Conservation (phyloP, 2,797 vertebrate species). For the Hydrolagus colliei region DNA sequence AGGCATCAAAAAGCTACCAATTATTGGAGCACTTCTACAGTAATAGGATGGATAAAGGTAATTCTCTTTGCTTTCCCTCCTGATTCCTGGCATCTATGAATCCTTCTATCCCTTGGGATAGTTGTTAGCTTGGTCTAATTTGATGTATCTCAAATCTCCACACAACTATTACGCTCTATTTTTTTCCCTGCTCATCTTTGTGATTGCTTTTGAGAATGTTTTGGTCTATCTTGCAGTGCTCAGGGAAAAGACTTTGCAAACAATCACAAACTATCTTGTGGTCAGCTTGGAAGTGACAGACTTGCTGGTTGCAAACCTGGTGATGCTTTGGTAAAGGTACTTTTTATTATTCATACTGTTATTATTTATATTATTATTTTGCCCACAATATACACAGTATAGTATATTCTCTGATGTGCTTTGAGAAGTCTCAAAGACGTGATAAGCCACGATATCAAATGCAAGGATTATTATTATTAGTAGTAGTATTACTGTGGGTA, state of each 20-base stretch:
- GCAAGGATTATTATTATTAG: too few relatives aligned
- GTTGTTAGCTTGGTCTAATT: constrained; percentile 49
- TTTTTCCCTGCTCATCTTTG: constrained; percentile 78
- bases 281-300: constrained; percentile 86
- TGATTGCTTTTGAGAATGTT: constrained; percentile 80
- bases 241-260: constrained; percentile 75
- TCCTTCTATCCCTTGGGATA: constrained; percentile 61
- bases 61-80: background rate
- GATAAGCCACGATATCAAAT: too few relatives aligned
- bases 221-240: constrained; percentile 83
- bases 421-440: too few relatives aligned
- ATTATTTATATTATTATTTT: too few relatives aligned
- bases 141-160: constrained; percentile 37
- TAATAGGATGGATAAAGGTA: background rate
- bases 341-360: background rate
- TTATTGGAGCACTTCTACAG: background rate
- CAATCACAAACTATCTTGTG: constrained; percentile 89
- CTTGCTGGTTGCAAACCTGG: constrained; percentile 80
- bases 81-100: constrained; percentile 8
- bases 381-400: too few relatives aligned
- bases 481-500: too few relatives aligned
- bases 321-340: constrained; percentile 81
- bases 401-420: too few relatives aligned
- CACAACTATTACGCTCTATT: constrained; percentile 76
- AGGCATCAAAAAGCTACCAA: background rate